Evolutionary conservation across 2,888 invertebrate genomes (phyloP).

Genomic region (Spisula subtruncata): DNA sequence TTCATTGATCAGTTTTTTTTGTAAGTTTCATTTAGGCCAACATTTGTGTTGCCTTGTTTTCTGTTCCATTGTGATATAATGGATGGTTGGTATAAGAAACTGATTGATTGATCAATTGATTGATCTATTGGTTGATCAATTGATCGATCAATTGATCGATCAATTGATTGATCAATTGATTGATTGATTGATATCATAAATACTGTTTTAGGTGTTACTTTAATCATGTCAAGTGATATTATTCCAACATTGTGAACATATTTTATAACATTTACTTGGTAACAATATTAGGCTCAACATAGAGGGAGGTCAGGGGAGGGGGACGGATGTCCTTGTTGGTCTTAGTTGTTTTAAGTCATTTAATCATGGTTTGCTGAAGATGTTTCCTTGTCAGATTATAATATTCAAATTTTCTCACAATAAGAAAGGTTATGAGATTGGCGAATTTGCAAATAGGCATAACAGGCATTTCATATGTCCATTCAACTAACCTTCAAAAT

Average conservation of each 20-base stretch:
- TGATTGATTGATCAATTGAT: neutral
- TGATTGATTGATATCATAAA: neutral
- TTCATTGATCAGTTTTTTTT: constrained; percentile 29
- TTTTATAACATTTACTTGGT: constrained; percentile 6
- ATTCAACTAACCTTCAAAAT: too few relatives aligned
- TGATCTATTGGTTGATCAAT: too few relatives aligned
- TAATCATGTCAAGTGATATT: neutral
- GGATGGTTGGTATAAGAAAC: too few relatives aligned
- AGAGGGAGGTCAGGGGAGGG: neutral
- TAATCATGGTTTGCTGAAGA: neutral
- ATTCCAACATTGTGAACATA: neutral
- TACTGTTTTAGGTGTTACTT: neutral
- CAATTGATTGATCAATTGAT: neutral
- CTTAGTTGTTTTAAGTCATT: neutral
- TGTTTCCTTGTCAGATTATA: neutral
- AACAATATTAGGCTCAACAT: neutral
- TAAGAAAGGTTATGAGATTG: too few relatives aligned
- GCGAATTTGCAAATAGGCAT: too few relatives aligned
- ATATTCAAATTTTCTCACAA: too few relatives aligned
- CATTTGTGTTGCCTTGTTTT: neutral
- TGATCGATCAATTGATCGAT: neutral
- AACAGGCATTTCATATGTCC: too few relatives aligned
- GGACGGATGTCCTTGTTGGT: neutral
- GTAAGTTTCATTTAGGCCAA: neutral
- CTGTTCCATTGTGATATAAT: neutral